Evolutionary conservation across 1,140 invertebrate species (phyloP).

Genomic region (Bursaphelenchus mucronatus): DNA sequence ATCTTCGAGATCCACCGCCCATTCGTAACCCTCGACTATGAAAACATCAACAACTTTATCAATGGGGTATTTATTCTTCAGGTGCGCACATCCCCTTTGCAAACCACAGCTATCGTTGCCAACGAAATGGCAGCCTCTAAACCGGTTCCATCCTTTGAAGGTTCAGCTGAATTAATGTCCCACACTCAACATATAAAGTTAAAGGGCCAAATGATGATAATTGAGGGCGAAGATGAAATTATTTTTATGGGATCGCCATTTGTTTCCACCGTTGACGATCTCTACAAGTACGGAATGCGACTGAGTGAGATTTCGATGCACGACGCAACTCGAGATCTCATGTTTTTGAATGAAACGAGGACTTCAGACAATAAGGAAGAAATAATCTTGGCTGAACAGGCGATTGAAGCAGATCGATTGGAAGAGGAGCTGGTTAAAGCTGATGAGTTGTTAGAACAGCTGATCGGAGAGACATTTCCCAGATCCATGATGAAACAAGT

Average conservation of each 20-base stretch:
- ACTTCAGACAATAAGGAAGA: constrained; percentile 84
- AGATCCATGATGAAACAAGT: constrained; percentile 47
- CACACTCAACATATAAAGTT: constrained; percentile 22
- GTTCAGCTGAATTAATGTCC: too few relatives aligned
- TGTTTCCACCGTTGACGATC: constrained; percentile 48
- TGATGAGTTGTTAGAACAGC: too few relatives aligned
- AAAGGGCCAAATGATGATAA: constrained; percentile 47
- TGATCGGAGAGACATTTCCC: constrained; percentile 41
- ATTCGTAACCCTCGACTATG: constrained; percentile 49
- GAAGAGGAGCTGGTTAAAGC: too few relatives aligned
- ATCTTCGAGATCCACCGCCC: constrained; percentile 51
- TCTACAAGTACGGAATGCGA: constrained; percentile 69
- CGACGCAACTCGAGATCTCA: constrained; percentile 89
- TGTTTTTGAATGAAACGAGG: constrained; percentile 92
- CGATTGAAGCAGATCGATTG: too few relatives aligned
- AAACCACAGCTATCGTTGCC: background rate
- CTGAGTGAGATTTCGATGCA: constrained; percentile 91
- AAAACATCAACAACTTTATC: constrained; percentile 52
- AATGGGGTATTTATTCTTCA: constrained; percentile 50
- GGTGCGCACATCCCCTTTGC: constrained; percentile 37
- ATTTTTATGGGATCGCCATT: constrained; percentile 53
- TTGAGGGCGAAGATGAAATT: constrained; percentile 35
- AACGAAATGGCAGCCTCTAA: too few relatives aligned
- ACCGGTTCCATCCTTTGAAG: too few relatives aligned
- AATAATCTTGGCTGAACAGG: background rate